Evolutionary conservation across 1,140 invertebrate species (phyloP).

Genomic region (Eulimnadia texana): DNA sequence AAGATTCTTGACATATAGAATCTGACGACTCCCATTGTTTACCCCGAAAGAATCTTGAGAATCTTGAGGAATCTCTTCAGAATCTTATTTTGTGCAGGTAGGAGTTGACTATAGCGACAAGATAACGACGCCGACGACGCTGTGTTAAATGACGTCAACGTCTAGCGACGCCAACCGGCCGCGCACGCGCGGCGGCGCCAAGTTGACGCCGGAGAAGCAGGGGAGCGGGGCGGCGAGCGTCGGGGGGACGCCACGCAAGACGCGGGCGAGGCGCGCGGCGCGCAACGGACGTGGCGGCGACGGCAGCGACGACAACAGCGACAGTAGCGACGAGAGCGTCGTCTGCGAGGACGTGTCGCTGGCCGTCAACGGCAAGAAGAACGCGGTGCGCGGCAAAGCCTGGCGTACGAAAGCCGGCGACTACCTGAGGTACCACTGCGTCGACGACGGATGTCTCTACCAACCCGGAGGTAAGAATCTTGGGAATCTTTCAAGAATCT

Average conservation of each 20-base stretch:
- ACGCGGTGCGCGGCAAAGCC: slow-evolving; percentile 24
- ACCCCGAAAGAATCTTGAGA: too few species aligned
- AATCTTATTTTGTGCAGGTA: too few species aligned
- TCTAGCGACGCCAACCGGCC: background rate
- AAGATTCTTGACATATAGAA: too few species aligned
- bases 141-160: background rate
- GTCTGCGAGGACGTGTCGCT: slow-evolving; percentile 23
- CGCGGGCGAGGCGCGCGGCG: background rate
- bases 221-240: background rate
- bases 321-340: background rate
- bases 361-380: slow-evolving; percentile 27
- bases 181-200: background rate
- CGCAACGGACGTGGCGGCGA: background rate
- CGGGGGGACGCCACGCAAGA: background rate
- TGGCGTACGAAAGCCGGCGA: slow-evolving; percentile 24
- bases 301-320: background rate
- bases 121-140: background rate
- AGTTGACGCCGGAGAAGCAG: background rate
- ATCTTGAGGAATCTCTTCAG: background rate
- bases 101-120: background rate
- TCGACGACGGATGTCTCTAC: slow-evolving; percentile 25
- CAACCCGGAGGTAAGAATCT: slow-evolving; percentile 26
- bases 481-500: too few species aligned
- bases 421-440: slow-evolving; percentile 25
- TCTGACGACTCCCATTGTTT: too few species aligned